Percentiles rank a stretch among this genome's conserved stretches.
Evolutionary conservation across 2,888 invertebrate genomes (phyloP).

Genomic region (Scrobipalpa costella): DNA sequence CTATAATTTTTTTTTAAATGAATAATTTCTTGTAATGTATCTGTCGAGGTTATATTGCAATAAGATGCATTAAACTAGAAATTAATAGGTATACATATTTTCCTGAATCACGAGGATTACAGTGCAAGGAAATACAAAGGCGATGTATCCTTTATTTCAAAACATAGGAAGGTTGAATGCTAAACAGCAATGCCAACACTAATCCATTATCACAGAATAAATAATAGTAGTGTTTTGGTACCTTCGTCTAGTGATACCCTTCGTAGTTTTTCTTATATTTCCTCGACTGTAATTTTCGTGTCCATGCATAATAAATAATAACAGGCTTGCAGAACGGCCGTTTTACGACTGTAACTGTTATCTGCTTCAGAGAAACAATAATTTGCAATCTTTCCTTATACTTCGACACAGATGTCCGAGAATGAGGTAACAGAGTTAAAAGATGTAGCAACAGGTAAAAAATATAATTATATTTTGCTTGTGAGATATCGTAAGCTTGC

Average conservation of each 20-base stretch:
- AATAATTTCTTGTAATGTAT: no score
- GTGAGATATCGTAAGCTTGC: neutral
- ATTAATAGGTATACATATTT: no score
- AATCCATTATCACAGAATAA: no score
- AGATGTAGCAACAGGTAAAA: slow-evolving; percentile 4
- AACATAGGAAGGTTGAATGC: neutral
- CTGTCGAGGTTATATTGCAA: no score
- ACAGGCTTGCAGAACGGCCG: neutral
- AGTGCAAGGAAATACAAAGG: neutral
- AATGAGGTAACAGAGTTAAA: neutral
- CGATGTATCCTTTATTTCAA: neutral
- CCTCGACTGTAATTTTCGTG: neutral
- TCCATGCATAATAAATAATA: slow-evolving; percentile 4
- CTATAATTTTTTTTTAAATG: no score
- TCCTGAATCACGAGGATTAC: neutral
- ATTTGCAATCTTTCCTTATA: slow-evolving; percentile 5
- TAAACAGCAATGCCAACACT: neutral
- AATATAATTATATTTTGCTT: neutral
- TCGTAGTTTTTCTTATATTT: no score
- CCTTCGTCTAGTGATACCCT: no score
- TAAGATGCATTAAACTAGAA: no score
- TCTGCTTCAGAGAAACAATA: slow-evolving; percentile 7
- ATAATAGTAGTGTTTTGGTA: no score
- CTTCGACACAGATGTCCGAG: neutral
- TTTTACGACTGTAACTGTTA: neutral